A percentile compares a stretch with the other conserved stretches of the same genome.
Evolutionary conservation across 2,888 invertebrate genomes (phyloP).

Genomic region (Calameuta pallipes): DNA sequence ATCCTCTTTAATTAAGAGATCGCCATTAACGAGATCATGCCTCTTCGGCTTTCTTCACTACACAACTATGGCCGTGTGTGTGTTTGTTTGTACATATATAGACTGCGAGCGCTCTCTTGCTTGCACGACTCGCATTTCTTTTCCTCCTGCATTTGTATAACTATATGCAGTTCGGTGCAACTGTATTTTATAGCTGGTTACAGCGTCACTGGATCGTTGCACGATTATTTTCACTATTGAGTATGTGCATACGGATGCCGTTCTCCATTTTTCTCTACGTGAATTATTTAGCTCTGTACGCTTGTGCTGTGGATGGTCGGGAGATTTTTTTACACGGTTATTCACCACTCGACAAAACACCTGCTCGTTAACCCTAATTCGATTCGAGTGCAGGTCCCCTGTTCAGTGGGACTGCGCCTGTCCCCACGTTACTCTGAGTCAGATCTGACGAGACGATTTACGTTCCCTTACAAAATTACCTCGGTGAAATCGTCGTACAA

Average conservation of each 20-base stretch:
- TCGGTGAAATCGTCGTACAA: neutral
- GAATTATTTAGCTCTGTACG: conserved; percentile 1
- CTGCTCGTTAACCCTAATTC: conserved; percentile 14
- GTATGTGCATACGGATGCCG: neutral
- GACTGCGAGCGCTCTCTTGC: neutral
- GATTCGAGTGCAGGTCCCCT: neutral
- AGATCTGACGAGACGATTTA: neutral
- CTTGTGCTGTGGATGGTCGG: neutral
- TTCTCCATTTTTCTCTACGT: neutral
- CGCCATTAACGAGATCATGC: neutral
- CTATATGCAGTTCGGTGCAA: neutral
- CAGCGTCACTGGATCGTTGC: neutral
- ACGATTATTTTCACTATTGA: neutral
- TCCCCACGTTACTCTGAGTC: neutral
- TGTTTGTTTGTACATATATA: neutral
- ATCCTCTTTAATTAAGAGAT: conserved; percentile 1
- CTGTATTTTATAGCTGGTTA: neutral
- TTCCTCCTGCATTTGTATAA: neutral
- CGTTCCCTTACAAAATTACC: neutral
- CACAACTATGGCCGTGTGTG: neutral
- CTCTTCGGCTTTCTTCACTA: neutral
- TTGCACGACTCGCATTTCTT: neutral
- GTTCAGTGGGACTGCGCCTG: neutral
- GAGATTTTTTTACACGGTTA: conserved; percentile 4
- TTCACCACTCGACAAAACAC: conserved; percentile 6